A percentile compares a stretch with the other conserved stretches of the same genome.
These are phyloP conservation scores for Semotilus atromaculatus DNA, from an alignment of 2,797 vertebrate species.

Conservation along the genomic window DNA sequence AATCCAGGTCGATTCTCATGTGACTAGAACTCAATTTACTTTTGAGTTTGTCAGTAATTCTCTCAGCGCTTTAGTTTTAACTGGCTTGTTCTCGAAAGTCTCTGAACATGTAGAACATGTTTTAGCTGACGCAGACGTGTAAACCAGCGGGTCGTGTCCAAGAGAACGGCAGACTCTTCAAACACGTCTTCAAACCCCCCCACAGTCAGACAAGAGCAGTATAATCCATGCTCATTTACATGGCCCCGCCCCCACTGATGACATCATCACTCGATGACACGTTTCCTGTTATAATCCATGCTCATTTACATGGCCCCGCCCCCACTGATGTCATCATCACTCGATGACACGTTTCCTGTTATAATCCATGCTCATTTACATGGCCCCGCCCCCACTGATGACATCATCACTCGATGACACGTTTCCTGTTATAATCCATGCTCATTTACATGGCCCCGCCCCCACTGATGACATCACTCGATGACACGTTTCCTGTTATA, in stretches of 20 bases:
- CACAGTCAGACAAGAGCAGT: neutral
- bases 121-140: constrained; percentile 29
- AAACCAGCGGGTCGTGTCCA: neutral
- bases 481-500: no score
- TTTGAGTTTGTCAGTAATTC: neutral
- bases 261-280: constrained; percentile 64
- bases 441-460: no score
- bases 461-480: no score
- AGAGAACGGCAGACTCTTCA: neutral
- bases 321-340: no score
- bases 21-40: neutral
- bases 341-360: no score
- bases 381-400: no score
- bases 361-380: no score
- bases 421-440: no score
- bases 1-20: neutral
- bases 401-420: no score
- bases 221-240: neutral
- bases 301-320: no score
- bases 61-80: neutral
- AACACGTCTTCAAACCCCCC: neutral
- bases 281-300: no score
- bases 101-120: constrained; percentile 6
- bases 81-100: neutral
- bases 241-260: neutral